Base-by-base conservation (phyloP, 2,888 invertebrate species). In the Dryadula phaetusa region DNA sequence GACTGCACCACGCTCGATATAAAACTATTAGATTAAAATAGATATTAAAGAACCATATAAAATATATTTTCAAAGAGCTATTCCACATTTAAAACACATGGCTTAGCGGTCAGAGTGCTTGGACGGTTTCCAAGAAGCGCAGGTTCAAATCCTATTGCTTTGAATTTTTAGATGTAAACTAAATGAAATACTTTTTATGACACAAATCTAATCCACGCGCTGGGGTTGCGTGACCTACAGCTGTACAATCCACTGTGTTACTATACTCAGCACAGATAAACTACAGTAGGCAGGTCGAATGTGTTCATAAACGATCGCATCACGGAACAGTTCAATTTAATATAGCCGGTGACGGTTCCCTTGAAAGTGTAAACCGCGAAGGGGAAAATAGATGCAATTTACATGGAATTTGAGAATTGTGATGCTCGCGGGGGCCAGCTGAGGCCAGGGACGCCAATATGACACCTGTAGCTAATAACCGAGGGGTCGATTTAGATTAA, bases 331-430 rank as follows among this genome's bases (percentile, higher is more conserved):
- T 42, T 58, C 58, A 44, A 58, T 58, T 42, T 58, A 58, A 58
- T 58, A 58, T 58, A 12, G 44, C 28, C 58, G 58, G 28, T 58
- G 44, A 58, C 56, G 62, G 62, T 65, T 53, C 47, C 62, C 53
- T 37, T 58, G 56, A 47, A 64, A 69, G 62, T 70, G 70, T 70
- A 69, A 69, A 64, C 64, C 69, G 64, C 70, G 69, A 70, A 70
- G 72, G 63, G 73, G 72, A 75, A 76, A 78, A 79, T 77, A 71
- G 72, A 77, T 77, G 76, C 76, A 78, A 79, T 79, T 79, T 78
- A 75, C 69, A 61, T 37, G 56, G 42, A 12, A 49, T 40, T 22
- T 28, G 10, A 22, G 16, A 18, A 25, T 37, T 37, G 56, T 6
- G 34, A 47, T 7, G 34, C 18, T 18, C 22, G 8, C 10, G 16